A percentile compares a stretch with the other conserved stretches of the same genome.
These are phyloP conservation scores for Balearica regulorum DNA, from an alignment of 2,797 vertebrate genomes.

Conservation along the genomic window DNA sequence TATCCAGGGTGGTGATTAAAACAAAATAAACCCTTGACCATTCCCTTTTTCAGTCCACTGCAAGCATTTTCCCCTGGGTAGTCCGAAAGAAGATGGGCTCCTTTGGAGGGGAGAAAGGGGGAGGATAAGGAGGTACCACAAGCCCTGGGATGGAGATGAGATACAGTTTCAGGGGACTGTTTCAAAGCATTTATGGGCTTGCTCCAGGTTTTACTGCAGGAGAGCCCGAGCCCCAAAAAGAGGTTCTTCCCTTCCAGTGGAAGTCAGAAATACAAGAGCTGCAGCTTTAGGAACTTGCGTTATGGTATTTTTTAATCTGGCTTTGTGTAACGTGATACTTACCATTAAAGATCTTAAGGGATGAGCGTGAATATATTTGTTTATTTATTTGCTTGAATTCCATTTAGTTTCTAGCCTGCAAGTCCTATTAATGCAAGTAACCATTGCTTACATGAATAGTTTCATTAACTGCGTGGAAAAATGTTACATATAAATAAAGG, in stretches of 20 bases:
- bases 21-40: neutral
- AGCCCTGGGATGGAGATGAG: neutral
- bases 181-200: neutral
- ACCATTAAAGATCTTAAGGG: conserved; percentile 7
- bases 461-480: conserved; percentile 24
- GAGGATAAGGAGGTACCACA: neutral
- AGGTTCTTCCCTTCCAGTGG: neutral
- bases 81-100: neutral
- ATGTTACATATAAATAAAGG: conserved; percentile 18
- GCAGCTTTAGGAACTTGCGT: neutral
- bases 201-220: neutral
- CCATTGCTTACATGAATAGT: neutral
- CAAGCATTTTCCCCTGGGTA: neutral
- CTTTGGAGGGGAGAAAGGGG: neutral
- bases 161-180: neutral
- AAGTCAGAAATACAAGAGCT: neutral
- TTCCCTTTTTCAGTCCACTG: neutral
- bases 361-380: neutral
- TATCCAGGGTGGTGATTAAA: neutral
- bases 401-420: conserved; percentile 22
- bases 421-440: neutral
- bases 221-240: fast-evolving
- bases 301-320: neutral
- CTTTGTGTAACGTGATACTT: conserved; percentile 1
- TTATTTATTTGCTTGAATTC: conserved; percentile 28